A percentile compares a stretch with the other conserved stretches of the same genome.
phyloP scores from a whole-genome alignment of 2,113 vertebrate genomes.

The Salvelinus namaycush region DNA sequence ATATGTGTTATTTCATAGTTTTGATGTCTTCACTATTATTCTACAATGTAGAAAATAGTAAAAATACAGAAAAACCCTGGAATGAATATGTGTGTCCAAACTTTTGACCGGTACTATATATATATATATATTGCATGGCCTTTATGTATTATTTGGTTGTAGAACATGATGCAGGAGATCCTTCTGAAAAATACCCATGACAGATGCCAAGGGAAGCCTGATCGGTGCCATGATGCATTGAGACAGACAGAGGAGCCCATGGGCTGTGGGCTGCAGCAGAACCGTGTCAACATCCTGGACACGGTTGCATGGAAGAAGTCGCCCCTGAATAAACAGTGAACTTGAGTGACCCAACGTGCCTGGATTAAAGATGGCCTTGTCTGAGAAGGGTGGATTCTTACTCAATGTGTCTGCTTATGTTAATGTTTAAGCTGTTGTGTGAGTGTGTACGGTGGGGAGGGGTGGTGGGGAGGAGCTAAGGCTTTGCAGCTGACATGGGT shows the following conservation, averaged over 20 bases:
- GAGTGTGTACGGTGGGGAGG: too few relatives aligned
- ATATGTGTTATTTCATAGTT: too few relatives aligned
- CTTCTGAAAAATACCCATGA: conserved; percentile 26
- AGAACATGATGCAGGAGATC: not conserved
- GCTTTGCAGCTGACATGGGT: conserved; percentile 8
- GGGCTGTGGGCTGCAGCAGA: conserved; percentile 16
- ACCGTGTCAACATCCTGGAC: conserved; percentile 49
- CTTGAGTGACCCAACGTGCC: conserved; percentile 15
- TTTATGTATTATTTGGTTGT: too few relatives aligned
- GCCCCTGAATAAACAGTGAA: conserved; percentile 6
- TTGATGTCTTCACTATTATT: too few relatives aligned
- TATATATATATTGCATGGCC: too few relatives aligned
- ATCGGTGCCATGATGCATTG: not conserved
- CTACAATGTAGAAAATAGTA: too few relatives aligned
- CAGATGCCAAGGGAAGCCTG: conserved; percentile 68
- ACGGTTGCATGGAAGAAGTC: not conserved
- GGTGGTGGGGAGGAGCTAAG: not conserved
- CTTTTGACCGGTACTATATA: too few relatives aligned
- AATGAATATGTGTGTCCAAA: too few relatives aligned
- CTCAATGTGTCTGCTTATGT: conserved; percentile 58
- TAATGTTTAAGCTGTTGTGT: conserved; percentile 57
- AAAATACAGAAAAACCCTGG: too few relatives aligned
- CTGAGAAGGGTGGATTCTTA: conserved; percentile 56
- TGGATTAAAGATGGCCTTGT: conserved; percentile 40
- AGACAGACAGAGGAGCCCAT: not conserved